These are phyloP conservation scores for Margarornis squamiger DNA, from an alignment of 2,797 vertebrate genomes.

Conservation along the genomic window DNA sequence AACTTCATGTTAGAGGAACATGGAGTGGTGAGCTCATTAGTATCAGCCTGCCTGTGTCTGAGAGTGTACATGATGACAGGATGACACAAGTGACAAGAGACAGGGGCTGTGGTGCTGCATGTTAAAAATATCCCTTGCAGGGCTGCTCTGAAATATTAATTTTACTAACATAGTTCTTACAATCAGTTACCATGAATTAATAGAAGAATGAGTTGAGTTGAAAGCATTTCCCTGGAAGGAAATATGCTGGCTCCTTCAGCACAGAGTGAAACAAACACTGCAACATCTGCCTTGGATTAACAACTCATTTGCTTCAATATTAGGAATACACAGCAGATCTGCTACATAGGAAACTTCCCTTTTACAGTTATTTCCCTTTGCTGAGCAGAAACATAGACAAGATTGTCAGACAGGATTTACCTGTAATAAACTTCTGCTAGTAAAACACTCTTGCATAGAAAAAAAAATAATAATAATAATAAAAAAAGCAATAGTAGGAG, in stretches of 20 bases:
- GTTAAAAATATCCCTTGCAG: conserved; percentile 31
- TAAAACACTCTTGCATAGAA: background rate
- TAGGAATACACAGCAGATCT: background rate
- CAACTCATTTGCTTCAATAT: background rate
- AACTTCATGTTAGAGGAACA: conserved; percentile 37
- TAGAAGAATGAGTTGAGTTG: background rate
- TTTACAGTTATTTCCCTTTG: background rate
- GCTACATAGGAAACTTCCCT: background rate
- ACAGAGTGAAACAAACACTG: background rate
- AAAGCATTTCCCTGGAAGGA: background rate
- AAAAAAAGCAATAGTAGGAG: background rate
- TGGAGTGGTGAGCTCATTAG: conserved; percentile 37
- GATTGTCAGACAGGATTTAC: background rate
- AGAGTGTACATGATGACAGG: conserved; percentile 12
- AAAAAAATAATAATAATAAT: background rate
- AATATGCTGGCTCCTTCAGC: background rate
- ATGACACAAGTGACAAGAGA: conserved; percentile 30
- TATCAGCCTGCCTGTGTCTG: conserved; percentile 23
- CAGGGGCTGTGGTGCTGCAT: background rate
- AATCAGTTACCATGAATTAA: conserved; percentile 38
- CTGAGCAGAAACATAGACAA: background rate
- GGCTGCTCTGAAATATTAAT: conserved; percentile 48
- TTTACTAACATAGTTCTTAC: conserved; percentile 29
- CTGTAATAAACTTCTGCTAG: background rate
- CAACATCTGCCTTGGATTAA: background rate